These are phyloP conservation scores for Zelleria hepariella DNA, from an alignment of 2,888 invertebrate species.

Conservation along the genomic window DNA sequence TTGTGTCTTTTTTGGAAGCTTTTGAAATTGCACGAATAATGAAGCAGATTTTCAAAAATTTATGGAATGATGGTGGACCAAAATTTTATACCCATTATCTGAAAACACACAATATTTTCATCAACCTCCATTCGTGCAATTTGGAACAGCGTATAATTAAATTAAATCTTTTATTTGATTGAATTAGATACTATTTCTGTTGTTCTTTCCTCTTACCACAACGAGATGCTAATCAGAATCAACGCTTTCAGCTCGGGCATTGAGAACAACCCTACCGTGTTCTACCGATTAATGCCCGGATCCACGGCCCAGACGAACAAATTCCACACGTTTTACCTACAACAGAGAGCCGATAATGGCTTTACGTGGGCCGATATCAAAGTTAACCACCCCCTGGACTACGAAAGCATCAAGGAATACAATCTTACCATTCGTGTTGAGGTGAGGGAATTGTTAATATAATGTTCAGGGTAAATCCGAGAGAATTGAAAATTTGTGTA, in stretches of 20 bases:
- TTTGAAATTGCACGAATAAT: neutral
- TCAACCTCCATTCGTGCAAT: neutral
- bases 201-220: neutral
- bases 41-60: too few relatives aligned
- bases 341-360: slow-evolving; percentile 93
- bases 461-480: too few relatives aligned
- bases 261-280: slow-evolving; percentile 95
- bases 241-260: slow-evolving; percentile 88
- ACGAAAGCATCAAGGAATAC: slow-evolving; percentile 95
- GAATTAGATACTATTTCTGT: neutral
- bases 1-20: neutral
- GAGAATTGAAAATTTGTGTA: too few relatives aligned
- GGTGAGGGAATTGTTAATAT: slow-evolving; percentile 79
- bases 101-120: neutral
- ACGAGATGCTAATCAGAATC: slow-evolving; percentile 8
- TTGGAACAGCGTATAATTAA: neutral
- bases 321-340: slow-evolving; percentile 94
- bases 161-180: neutral
- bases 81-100: too few relatives aligned
- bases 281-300: slow-evolving; percentile 95
- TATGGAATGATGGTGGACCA: too few relatives aligned
- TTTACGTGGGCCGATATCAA: slow-evolving; percentile 97
- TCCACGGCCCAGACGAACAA: slow-evolving; percentile 97
- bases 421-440: slow-evolving; percentile 96
- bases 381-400: slow-evolving; percentile 96